These are phyloP conservation scores for Suillia variegata DNA, from an alignment of 2,888 invertebrate genomes.

Conservation along the genomic window DNA sequence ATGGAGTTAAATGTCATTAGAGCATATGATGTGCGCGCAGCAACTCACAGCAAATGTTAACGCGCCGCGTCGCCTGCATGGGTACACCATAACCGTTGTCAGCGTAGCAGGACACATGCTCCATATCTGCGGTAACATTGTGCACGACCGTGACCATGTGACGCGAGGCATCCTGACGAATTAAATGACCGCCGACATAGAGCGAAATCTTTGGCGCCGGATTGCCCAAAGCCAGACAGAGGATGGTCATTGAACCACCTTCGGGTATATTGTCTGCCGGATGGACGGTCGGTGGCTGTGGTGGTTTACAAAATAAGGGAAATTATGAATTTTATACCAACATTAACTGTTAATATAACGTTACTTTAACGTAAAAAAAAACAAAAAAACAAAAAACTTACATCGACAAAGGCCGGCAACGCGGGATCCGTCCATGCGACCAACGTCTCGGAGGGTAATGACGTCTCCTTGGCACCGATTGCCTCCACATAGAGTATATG, in stretches of 20 bases:
- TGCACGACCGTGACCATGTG: constrained; percentile 88
- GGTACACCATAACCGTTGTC: constrained; percentile 88
- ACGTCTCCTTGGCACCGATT: constrained; percentile 71
- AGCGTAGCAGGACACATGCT: constrained; percentile 84
- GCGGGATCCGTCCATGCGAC: constrained; percentile 89
- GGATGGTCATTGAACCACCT: constrained; percentile 84
- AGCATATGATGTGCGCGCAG: neutral
- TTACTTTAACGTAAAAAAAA: too few relatives aligned
- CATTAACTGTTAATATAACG: too few relatives aligned
- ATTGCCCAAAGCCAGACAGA: constrained; percentile 84
- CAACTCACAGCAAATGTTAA: constrained; percentile 80
- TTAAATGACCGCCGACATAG: constrained; percentile 74
- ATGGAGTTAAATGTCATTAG: neutral
- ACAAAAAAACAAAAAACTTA: too few relatives aligned
- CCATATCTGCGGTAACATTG: constrained; percentile 84
- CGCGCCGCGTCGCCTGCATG: constrained; percentile 81
- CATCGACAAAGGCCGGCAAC: constrained; percentile 85
- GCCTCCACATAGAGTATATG: constrained; percentile 81
- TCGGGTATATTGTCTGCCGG: constrained; percentile 83
- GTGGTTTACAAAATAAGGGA: constrained; percentile 21
- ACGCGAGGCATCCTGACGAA: constrained; percentile 80
- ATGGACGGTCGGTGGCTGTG: constrained; percentile 80
- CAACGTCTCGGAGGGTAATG: constrained; percentile 79
- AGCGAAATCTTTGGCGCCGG: constrained; percentile 84
- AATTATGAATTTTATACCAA: too few relatives aligned